Conservation (phyloP, 2,888 invertebrate species). For the Furcula furcula region DNA sequence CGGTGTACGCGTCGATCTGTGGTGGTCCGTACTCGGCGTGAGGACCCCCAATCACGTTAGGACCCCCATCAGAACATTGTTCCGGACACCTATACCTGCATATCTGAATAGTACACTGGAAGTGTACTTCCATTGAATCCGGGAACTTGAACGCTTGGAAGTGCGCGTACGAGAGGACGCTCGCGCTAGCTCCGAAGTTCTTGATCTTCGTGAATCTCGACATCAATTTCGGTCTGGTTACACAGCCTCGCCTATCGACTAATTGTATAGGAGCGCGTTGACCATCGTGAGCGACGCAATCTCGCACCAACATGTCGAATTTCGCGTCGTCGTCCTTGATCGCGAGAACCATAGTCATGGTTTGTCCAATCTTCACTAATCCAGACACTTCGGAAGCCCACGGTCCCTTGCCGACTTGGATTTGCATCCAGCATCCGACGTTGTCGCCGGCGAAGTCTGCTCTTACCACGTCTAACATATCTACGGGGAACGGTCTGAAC, state of each 20-base stretch:
- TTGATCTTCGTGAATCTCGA: conserved; percentile 96
- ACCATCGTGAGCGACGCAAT: conserved; percentile 97
- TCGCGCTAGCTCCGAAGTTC: conserved; percentile 96
- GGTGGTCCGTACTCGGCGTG: conserved; percentile 88
- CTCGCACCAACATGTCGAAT: conserved; percentile 96
- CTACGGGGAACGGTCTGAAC: conserved; percentile 96
- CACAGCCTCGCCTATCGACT: conserved; percentile 96
- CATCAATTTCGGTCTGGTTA: conserved; percentile 95
- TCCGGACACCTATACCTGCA: conserved; percentile 96
- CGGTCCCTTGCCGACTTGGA: conserved; percentile 96
- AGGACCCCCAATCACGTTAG: conserved; percentile 70
- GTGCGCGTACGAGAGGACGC: conserved; percentile 94
- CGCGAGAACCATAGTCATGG: conserved; percentile 98
- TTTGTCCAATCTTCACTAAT: conserved; percentile 96
- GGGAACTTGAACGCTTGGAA: conserved; percentile 98
- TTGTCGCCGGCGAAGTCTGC: conserved; percentile 98
- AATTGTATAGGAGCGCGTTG: conserved; percentile 96
- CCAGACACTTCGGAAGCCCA: conserved; percentile 98
- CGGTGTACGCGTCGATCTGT: conserved; percentile 77
- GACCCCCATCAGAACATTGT: conserved; percentile 89
- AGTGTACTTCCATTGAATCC: conserved; percentile 97
- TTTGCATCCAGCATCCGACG: conserved; percentile 98
- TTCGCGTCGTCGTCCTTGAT: conserved; percentile 97
- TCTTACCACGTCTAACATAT: conserved; percentile 96
- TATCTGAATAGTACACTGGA: conserved; percentile 97